These are phyloP conservation scores for Chelon labrosus DNA, from an alignment of 2,797 vertebrate genomes.

Conservation along the genomic window DNA sequence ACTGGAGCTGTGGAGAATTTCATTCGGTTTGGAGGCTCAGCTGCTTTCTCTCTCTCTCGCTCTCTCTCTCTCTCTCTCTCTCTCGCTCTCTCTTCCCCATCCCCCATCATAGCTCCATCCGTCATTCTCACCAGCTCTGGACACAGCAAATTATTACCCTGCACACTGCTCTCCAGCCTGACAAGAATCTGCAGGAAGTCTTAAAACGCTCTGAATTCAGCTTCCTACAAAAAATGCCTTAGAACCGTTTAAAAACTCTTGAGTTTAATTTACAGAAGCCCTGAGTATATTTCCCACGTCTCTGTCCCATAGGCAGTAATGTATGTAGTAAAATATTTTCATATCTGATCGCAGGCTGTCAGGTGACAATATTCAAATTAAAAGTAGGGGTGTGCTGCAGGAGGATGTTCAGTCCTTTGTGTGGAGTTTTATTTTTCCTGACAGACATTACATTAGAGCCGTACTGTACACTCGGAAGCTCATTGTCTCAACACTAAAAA, in stretches of 20 bases:
- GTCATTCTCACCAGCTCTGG: slow-evolving; percentile 65
- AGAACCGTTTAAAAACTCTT: slow-evolving; percentile 1
- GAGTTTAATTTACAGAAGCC: slow-evolving; percentile 7
- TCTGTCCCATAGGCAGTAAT: neutral
- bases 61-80: slow-evolving; percentile 23
- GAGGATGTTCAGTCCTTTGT: slow-evolving; percentile 15
- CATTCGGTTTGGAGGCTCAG: slow-evolving; percentile 83
- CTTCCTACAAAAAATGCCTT: neutral
- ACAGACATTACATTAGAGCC: neutral
- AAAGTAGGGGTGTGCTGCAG: neutral
- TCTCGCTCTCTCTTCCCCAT: slow-evolving; percentile 45
- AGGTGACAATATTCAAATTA: slow-evolving; percentile 21
- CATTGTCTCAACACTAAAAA: neutral
- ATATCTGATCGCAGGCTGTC: slow-evolving; percentile 9
- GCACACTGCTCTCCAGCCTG: slow-evolving; percentile 46
- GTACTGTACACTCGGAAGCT: neutral
- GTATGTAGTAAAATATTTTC: slow-evolving; percentile 6
- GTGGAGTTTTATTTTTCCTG: neutral
- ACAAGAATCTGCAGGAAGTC: slow-evolving; percentile 50
- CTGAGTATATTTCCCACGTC: neutral
- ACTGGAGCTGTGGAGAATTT: slow-evolving; percentile 79
- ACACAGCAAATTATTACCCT: slow-evolving; percentile 70
- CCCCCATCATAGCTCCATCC: slow-evolving; percentile 67
- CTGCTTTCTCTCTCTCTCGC: slow-evolving; percentile 55
- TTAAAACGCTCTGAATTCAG: slow-evolving; percentile 1